Evolutionary conservation across 2,113 vertebrate genomes (phyloP).

Genomic region (Ancistrus triradiatus): DNA sequence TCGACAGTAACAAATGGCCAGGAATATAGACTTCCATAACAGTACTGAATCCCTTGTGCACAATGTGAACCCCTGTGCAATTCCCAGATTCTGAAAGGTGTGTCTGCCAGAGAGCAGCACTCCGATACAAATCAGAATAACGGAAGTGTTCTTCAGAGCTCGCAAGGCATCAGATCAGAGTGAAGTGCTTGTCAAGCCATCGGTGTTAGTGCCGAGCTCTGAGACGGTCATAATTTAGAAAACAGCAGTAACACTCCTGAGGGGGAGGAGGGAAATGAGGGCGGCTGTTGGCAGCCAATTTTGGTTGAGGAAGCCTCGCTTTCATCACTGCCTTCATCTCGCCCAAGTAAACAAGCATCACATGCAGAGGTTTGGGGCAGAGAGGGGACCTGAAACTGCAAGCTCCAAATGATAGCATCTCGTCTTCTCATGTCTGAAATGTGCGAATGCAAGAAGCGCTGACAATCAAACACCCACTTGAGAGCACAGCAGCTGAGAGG

Average conservation of each 20-base stretch:
- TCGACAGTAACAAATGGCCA: no score
- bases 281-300: slow-evolving; percentile 70
- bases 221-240: slow-evolving; percentile 62
- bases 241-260: slow-evolving; percentile 57
- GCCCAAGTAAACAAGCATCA: slow-evolving; percentile 71
- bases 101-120: not conserved
- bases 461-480: slow-evolving; percentile 15
- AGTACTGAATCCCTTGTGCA: no score
- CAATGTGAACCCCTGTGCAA: no score
- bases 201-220: slow-evolving; percentile 17
- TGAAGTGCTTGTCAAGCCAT: slow-evolving; percentile 55
- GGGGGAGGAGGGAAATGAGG: slow-evolving; percentile 53
- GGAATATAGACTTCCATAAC: no score
- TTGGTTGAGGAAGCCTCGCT: slow-evolving; percentile 63
- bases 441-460: slow-evolving; percentile 14
- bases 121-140: slow-evolving; percentile 37
- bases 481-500: not conserved
- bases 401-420: slow-evolving; percentile 32
- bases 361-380: slow-evolving; percentile 42
- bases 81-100: slow-evolving; percentile 1
- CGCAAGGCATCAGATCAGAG: slow-evolving; percentile 53
- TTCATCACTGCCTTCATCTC: slow-evolving; percentile 68
- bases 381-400: slow-evolving; percentile 15
- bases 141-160: slow-evolving; percentile 37
- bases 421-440: slow-evolving; percentile 10